A percentile compares a stretch with the other conserved stretches of the same genome.
These are phyloP conservation scores for Coracopsis vasa DNA, from an alignment of 2,113 vertebrate species.

Conservation along the genomic window DNA sequence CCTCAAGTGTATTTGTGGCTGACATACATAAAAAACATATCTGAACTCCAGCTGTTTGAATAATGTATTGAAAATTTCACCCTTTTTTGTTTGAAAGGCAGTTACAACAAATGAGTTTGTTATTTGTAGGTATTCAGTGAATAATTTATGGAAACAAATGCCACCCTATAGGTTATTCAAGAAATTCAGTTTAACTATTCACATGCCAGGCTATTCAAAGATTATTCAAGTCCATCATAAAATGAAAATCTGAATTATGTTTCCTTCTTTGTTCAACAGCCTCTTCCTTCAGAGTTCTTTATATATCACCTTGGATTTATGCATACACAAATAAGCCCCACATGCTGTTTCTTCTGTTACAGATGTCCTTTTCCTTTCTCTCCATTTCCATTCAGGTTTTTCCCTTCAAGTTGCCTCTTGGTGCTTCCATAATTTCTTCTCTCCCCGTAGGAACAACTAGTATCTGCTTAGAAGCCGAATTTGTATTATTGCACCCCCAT, in stretches of 20 bases:
- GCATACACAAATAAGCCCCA: not conserved
- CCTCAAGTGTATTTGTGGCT: conserved; percentile 31
- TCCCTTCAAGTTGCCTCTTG: not conserved
- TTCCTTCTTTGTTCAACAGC: not conserved
- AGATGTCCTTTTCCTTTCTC: not conserved
- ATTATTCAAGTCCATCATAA: fast-evolving
- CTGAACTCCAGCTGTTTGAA: conserved; percentile 28
- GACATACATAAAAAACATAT: conserved; percentile 15
- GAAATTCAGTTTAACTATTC: conserved; percentile 25
- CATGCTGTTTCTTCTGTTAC: not conserved
- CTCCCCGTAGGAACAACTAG: not conserved
- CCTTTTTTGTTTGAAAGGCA: not conserved
- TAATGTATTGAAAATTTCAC: conserved; percentile 15
- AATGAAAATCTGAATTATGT: not conserved
- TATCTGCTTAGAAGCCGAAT: not conserved
- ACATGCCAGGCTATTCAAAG: not conserved
- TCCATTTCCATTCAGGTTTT: not conserved
- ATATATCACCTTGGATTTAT: not conserved
- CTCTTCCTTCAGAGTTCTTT: not conserved
- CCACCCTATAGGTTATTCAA: not conserved
- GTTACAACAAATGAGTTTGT: not conserved
- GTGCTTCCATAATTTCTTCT: not conserved
- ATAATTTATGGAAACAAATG: conserved; percentile 63
- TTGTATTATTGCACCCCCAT: not conserved
- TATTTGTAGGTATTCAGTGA: conserved; percentile 28